phyloP scores from a whole-genome alignment of 1,140 invertebrate species.

The Drosophila simulans region DNA sequence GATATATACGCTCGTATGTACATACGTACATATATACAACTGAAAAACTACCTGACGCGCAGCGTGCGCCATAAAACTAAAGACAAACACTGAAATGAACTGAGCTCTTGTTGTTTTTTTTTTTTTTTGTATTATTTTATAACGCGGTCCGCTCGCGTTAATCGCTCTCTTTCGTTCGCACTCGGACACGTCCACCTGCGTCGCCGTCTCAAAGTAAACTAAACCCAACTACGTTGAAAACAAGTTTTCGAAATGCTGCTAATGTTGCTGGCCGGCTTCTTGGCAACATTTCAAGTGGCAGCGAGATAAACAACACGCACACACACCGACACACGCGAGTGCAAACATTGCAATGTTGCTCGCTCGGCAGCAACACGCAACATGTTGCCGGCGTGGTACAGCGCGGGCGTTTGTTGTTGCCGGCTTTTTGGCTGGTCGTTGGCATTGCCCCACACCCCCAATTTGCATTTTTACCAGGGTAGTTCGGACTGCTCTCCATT shows the following conservation, averaged over 20 bases:
- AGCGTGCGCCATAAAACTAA: conserved; percentile 74
- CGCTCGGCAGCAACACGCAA: conserved; percentile 7
- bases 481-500: conserved; percentile 46
- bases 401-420: conserved; percentile 62
- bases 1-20: not conserved
- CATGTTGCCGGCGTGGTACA: conserved; percentile 9
- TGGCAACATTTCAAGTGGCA: conserved; percentile 60
- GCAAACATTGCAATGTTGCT: conserved; percentile 2
- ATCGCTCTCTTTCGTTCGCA: conserved; percentile 5
- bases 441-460: conserved; percentile 32
- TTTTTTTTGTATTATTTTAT: conserved; percentile 45
- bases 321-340: conserved; percentile 19
- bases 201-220: conserved; percentile 77
- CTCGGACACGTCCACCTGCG: conserved; percentile 75
- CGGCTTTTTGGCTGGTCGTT: conserved; percentile 73
- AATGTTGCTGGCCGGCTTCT: conserved; percentile 23
- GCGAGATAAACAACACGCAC: conserved; percentile 65
- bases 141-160: conserved; percentile 65
- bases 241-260: conserved; percentile 61
- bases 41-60: conserved; percentile 75
- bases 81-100: conserved; percentile 47
- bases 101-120: conserved; percentile 19
- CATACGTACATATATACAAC: conserved; percentile 18
- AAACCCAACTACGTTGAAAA: conserved; percentile 80
- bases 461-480: conserved; percentile 46